Percentiles rank a stretch among this genome's conserved stretches.
Evolutionary conservation across 1,140 invertebrate species (phyloP).

Genomic region (Conus betulinus): DNA sequence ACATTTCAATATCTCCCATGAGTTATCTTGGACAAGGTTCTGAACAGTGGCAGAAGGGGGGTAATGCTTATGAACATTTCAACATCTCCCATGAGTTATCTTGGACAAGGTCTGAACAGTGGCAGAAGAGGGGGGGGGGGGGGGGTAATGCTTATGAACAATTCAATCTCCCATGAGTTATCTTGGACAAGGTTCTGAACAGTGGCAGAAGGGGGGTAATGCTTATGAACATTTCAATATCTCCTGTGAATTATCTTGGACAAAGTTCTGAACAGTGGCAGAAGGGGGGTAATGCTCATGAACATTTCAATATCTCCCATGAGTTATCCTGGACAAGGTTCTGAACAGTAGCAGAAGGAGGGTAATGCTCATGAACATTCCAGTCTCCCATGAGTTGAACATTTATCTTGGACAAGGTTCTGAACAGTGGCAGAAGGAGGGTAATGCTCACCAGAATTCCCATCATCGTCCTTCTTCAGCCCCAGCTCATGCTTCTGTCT

Average conservation of each 20-base stretch:
- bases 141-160: constrained; percentile 85
- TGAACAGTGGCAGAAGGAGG: too few relatives aligned
- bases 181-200: too few relatives aligned
- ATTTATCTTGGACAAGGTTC: too few relatives aligned
- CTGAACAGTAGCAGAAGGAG: too few relatives aligned
- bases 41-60: too few relatives aligned
- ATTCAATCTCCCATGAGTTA: constrained; percentile 84
- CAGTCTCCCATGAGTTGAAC: too few relatives aligned
- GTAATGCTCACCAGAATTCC: constrained; percentile 92
- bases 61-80: constrained; percentile 92
- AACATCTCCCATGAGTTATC: constrained; percentile 78
- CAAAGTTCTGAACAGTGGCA: too few relatives aligned
- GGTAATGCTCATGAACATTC: constrained; percentile 90
- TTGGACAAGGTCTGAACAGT: too few relatives aligned
- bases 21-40: too few relatives aligned
- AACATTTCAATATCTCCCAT: constrained; percentile 92
- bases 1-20: constrained; percentile 94
- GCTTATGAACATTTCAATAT: constrained; percentile 98
- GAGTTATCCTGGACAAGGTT: too few relatives aligned
- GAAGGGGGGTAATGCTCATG: constrained; percentile 77
- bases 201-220: too few relatives aligned
- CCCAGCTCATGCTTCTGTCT: constrained; percentile 92
- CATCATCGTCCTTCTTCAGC: constrained; percentile 94
- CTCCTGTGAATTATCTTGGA: constrained; percentile 67
- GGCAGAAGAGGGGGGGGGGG: too few relatives aligned